Conservation (phyloP, 2,797 vertebrate species). For the Hirundo rustica region DNA sequence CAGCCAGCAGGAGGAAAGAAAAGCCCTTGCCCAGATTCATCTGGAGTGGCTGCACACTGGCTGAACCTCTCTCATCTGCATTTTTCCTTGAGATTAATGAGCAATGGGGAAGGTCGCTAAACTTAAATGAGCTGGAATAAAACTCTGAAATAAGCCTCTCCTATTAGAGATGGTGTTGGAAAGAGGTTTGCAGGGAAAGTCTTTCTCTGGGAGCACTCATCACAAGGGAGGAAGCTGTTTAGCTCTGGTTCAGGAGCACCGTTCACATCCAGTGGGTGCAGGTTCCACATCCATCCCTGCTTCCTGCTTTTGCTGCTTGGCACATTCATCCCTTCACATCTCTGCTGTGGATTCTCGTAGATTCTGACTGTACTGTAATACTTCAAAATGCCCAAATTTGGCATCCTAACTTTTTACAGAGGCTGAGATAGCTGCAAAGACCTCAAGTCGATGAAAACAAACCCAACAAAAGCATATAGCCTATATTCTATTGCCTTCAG, state of each 20-base stretch:
- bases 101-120: not conserved
- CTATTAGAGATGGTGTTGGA: slow-evolving; percentile 18
- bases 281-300: not conserved
- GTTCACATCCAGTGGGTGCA: not conserved
- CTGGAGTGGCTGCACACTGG: not conserved
- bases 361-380: not conserved
- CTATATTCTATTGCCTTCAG: not conserved
- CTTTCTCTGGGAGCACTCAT: not conserved
- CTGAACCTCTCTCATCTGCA: slow-evolving; percentile 46
- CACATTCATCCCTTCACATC: not conserved
- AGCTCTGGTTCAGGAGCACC: not conserved
- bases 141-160: slow-evolving; percentile 31
- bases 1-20: slow-evolving; percentile 44
- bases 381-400: not conserved
- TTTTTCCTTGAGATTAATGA: slow-evolving; percentile 52
- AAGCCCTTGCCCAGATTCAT: slow-evolving; percentile 21
- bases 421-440: not conserved
- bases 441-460: not conserved
- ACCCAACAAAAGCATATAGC: not conserved
- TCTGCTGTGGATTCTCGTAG: not conserved
- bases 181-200: not conserved
- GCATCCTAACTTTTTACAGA: not conserved
- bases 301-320: not conserved
- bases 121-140: slow-evolving; percentile 53
- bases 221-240: not conserved